Evolutionary conservation across 2,888 invertebrate genomes (phyloP).

Genomic region (Spodoptera littoralis): DNA sequence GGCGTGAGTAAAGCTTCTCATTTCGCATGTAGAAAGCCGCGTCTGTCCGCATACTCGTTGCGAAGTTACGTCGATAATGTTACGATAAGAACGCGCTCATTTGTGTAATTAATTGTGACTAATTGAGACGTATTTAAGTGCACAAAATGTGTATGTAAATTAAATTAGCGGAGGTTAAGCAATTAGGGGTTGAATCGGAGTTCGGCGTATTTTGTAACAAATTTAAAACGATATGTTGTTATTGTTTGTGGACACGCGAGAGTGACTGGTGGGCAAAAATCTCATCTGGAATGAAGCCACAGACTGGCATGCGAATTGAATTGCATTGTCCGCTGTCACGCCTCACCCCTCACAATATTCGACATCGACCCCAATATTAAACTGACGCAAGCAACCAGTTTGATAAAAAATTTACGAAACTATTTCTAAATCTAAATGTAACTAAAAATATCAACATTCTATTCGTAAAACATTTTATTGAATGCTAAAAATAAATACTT

Average conservation of each 20-base stretch:
- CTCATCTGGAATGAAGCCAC: constrained; percentile 71
- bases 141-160: constrained; percentile 66
- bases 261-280: constrained; percentile 68
- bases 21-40: constrained; percentile 80
- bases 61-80: constrained; percentile 75
- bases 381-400: constrained; percentile 10
- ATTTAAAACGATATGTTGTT: constrained; percentile 46
- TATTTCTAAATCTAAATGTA: neutral
- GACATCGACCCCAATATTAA: constrained; percentile 8
- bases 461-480: neutral
- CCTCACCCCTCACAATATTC: constrained; percentile 27
- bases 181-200: constrained; percentile 45
- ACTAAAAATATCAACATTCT: neutral
- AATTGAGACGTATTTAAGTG: constrained; percentile 76
- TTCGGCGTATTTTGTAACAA: constrained; percentile 42
- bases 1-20: constrained; percentile 83
- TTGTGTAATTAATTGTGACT: constrained; percentile 82
- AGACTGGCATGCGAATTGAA: constrained; percentile 73
- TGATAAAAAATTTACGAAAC: neutral
- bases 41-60: constrained; percentile 75
- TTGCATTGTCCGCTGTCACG: constrained; percentile 73
- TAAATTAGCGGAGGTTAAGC: constrained; percentile 56
- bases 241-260: constrained; percentile 51
- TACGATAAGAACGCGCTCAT: constrained; percentile 74
- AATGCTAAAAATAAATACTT: too few species aligned